These are phyloP conservation scores for Noctua fimbriata DNA, from an alignment of 2,888 invertebrate genomes.

Conservation along the genomic window DNA sequence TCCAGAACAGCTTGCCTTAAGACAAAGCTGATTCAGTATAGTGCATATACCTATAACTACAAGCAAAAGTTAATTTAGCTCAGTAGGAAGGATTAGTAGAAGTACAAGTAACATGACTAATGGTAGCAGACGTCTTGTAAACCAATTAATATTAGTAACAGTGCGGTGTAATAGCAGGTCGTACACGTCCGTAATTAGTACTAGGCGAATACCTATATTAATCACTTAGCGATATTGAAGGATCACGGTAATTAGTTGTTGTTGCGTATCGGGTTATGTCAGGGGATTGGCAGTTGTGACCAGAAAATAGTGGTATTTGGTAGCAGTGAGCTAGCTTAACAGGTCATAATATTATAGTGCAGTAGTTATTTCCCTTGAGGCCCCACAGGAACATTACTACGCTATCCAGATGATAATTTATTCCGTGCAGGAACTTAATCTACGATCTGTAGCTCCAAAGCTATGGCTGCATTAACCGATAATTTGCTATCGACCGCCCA, in stretches of 20 bases:
- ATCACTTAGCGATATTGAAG: slow-evolving; percentile 4
- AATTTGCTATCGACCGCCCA: no score
- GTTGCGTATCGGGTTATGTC: not conserved
- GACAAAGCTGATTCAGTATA: not conserved
- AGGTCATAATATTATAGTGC: no score
- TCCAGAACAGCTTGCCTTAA: not conserved
- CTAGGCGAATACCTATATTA: slow-evolving; percentile 4
- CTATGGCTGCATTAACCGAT: no score
- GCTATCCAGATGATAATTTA: no score
- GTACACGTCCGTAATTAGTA: slow-evolving; percentile 2
- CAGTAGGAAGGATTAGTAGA: not conserved
- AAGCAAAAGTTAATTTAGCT: not conserved
- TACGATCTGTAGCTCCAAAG: no score
- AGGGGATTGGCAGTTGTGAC: not conserved
- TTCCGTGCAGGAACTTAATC: no score
- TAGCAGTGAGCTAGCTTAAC: no score
- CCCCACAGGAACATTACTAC: no score
- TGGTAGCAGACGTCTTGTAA: not conserved
- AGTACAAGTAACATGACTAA: not conserved
- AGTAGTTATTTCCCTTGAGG: not conserved
- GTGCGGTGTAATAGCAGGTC: not conserved
- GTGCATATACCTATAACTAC: not conserved
- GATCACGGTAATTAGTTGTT: slow-evolving; percentile 2
- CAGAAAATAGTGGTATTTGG: no score
- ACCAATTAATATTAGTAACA: slow-evolving; percentile 12